A percentile compares a stretch with the other conserved stretches of the same genome.
Evolutionary conservation across 2,888 invertebrate genomes (phyloP).

Genomic region (Thysanoteuthis rhombus): DNA sequence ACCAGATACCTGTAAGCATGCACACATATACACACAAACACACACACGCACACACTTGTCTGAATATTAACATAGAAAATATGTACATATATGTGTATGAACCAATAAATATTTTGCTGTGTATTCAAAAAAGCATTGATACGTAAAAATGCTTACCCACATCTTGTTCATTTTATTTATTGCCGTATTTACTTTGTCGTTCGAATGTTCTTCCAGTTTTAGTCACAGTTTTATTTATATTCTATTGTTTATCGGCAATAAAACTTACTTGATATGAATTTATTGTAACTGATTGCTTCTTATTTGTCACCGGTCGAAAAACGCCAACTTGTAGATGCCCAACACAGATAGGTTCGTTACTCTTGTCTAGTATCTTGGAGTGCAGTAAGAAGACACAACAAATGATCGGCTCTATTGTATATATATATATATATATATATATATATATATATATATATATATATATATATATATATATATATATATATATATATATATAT

Average conservation of each 20-base stretch:
- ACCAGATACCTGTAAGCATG: not conserved
- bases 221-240: not conserved
- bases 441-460: too few relatives aligned
- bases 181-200: not conserved
- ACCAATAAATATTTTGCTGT: not conserved
- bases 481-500: too few relatives aligned
- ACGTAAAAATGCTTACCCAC: not conserved
- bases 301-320: not conserved
- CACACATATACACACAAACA: not conserved
- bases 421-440: too few relatives aligned
- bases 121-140: not conserved
- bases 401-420: not conserved
- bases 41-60: not conserved
- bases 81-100: not conserved
- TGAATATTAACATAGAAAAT: not conserved
- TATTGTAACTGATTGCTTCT: not conserved
- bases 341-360: not conserved
- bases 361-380: not conserved
- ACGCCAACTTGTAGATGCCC: not conserved
- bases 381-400: not conserved
- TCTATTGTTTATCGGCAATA: not conserved
- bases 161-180: not conserved
- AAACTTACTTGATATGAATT: not conserved
- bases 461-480: too few relatives aligned
- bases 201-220: not conserved